Evolutionary conservation across 2,113 vertebrate genomes (phyloP).

Genomic region (Heterotis niloticus): DNA sequence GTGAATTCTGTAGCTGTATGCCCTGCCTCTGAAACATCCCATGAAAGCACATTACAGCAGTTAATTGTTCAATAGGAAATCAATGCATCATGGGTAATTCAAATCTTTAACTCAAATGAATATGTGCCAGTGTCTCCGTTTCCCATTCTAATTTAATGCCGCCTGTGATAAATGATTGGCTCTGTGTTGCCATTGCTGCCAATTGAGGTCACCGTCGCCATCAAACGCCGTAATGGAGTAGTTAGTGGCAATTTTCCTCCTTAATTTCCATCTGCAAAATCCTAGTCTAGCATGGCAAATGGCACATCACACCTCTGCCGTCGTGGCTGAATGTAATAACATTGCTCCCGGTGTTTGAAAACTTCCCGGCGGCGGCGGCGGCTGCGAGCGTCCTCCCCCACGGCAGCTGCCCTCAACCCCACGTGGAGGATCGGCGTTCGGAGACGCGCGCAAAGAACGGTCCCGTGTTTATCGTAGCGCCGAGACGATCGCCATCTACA

Average conservation of each 20-base stretch:
- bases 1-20: constrained; percentile 47
- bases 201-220: constrained; percentile 71
- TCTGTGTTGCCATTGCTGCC: constrained; percentile 67
- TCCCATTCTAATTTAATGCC: constrained; percentile 71
- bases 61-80: constrained; percentile 78
- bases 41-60: constrained; percentile 65
- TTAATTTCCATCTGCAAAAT: constrained; percentile 74
- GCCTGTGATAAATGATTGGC: constrained; percentile 70
- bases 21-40: constrained; percentile 63
- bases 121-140: constrained; percentile 70
- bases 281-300: constrained; percentile 71
- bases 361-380: constrained; percentile 65
- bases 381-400: constrained; percentile 51
- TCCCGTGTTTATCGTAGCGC: no score
- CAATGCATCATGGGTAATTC: constrained; percentile 70
- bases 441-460: no score
- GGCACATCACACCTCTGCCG: constrained; percentile 68
- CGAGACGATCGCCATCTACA: no score
- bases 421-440: no score
- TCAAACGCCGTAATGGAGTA: constrained; percentile 76
- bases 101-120: constrained; percentile 70
- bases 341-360: constrained; percentile 71
- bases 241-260: constrained; percentile 76
- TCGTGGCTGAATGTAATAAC: constrained; percentile 70
- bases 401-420: background rate